Conservation (phyloP, 2,797 vertebrate species). For the Silurus lanzhouensis region DNA sequence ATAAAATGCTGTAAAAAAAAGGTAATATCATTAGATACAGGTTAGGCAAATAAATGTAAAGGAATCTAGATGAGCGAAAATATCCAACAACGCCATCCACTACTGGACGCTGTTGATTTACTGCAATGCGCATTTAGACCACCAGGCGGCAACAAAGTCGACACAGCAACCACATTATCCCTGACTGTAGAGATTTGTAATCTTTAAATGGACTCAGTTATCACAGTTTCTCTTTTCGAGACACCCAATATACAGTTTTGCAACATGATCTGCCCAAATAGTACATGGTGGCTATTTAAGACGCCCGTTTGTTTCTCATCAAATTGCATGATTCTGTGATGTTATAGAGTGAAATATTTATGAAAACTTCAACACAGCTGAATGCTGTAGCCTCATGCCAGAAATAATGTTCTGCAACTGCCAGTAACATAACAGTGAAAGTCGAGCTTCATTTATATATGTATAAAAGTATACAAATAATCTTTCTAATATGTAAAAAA, state of each 20-base stretch:
- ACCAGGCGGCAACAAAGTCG: conserved; percentile 74
- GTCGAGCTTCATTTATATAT: background rate
- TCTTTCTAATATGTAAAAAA: too few species aligned
- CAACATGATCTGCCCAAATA: background rate
- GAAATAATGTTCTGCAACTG: background rate
- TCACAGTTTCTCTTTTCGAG: background rate
- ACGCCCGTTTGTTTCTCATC: background rate
- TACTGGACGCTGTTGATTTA: background rate
- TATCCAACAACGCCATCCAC: background rate
- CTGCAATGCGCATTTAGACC: conserved; percentile 51
- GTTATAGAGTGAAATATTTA: background rate
- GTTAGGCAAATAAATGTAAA: background rate
- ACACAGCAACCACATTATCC: too few species aligned
- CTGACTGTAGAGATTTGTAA: background rate
- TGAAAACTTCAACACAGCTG: background rate
- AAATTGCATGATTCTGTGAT: background rate
- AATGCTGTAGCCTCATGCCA: background rate
- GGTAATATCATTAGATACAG: background rate
- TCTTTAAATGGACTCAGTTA: background rate
- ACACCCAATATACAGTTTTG: background rate
- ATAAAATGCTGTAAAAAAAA: too few species aligned
- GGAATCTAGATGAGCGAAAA: background rate
- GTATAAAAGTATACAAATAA: too few species aligned
- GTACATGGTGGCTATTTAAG: background rate
- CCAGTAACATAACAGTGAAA: background rate